Evolutionary conservation across 2,888 invertebrate species (phyloP), one percentile per base, ranked within the genome.

Genomic region (Tetragonisca angustula): DNA sequence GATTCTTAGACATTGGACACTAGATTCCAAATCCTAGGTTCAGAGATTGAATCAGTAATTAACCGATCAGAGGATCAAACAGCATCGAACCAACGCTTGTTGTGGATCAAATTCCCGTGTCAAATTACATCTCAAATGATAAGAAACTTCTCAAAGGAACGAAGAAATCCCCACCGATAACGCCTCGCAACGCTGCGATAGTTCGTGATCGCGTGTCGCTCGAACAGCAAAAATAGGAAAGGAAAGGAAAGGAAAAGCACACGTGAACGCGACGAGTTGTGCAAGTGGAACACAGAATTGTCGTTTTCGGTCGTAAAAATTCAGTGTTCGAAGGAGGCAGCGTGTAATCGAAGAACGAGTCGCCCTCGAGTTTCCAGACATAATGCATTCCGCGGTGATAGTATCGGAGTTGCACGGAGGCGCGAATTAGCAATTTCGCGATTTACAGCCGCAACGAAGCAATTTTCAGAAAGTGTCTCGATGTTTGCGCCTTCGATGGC

Each of bases 391-490:
- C 69, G 21, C 59, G 5, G 54, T 64, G 64, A 81, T 81, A 76
- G 73, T 77, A 76, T 72, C 76, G 61, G 61, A 56, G 82, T 70
- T 77, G 77, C 82, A 82, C 32, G 77, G 43, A 73, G 81, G 72
- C 83, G 77, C 64, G 73, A 83, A 83, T 83, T 81, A 73, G 77
- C 81, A 83, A 83, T 83, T 69, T 43, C 65, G 82, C 83, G 81
- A 83, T 83, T 83, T 81, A 73, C 82, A 77, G 73, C 71, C 69
- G 72, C 73, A 82, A 73, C 82, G 65, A 81, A 76, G 69, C 65
- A 69, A 81, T 73, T 81, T 83, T 49, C n/a, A n/a, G n/a, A n/a
- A 5, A 56, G 5, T 5, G 56, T 56, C 56, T 56, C 56, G 56
- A n/a, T 56, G n/a, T 56, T 56, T 5, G 56, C n/a, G 56, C 15